Evolutionary conservation across 2,113 vertebrate genomes (phyloP), one percentile per base, ranked within the genome.

Genomic region (Gopherus flavomarginatus): DNA sequence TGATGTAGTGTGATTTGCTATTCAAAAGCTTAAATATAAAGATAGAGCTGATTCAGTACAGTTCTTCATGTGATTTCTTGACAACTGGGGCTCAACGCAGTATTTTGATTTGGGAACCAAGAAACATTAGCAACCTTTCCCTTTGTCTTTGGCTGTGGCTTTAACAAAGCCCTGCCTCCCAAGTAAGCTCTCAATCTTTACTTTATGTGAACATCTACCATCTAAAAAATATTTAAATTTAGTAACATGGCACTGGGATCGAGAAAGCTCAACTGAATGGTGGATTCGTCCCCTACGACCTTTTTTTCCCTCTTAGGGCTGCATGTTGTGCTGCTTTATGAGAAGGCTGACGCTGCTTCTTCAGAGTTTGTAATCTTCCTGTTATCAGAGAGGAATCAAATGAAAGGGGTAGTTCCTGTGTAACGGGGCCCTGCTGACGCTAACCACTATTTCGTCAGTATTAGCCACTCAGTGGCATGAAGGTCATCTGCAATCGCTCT

Each of bases 141-240:
- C 80, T 93, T 84, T 86, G 87, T 57, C 85, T 91, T 86, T 88
- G 77, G 29, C 79, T 86, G 77, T 54, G 91, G 92, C 62, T 83
- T 81, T 92, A 38, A 85, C 91, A 65, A 57, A 94, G 91, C 86
- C 95, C 86, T 94, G 79, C 90, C 94, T 96, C 94, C 90, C 77
- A 72, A 95, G 59, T 8, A 8, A 53, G 86, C 93, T 10, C 16
- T 78, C 84, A 49, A 90, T 50, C 87, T 93, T 91, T 87, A 56
- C 84, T 3, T 11, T 82, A 31, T 29, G 86, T 11, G 38, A 91
- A 93, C 88, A 89, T 44, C 44, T 78, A 47, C 24, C 7, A 13
- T 78, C 38, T 31, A 88, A 90, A 88, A 94, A 87, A 81, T 69
- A 82, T 80, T 96, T 12, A 85, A 53, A 88, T 90, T 77, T 85